Base-by-base conservation (phyloP, 2,113 vertebrate genomes). In the Macquaria ambigua region DNA sequence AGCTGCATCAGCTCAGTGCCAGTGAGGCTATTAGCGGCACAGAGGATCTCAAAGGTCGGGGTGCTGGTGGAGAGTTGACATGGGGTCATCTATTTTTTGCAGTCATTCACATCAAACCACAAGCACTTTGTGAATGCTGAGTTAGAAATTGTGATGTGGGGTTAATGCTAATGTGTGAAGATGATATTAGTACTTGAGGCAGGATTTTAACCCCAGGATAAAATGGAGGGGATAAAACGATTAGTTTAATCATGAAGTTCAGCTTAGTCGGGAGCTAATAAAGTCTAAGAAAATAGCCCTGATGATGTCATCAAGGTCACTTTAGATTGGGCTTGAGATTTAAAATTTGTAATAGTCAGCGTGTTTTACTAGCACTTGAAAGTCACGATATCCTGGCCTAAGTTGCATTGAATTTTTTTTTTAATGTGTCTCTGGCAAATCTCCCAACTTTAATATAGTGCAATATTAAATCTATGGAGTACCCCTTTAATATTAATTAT, bases 11-110 rank as follows among this genome's bases (percentile, higher is more conserved):
- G 74, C 64, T 78, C 34, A 3, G 81, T 61, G 87, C 81, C 90
- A 77, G 18, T 15, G 62, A 87, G 85, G 61, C 81, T 77, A 86
- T 89, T 85, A 86, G 67, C 68, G 21, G 84, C 77, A 61, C 53
- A 46, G 76, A 80, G 70, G 53, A 74, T 58, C 76, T 77, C 46
- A 84, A 77, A 91, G 82, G 84, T 91, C 80, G 4, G 53, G 23
- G 58, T 23, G 66, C 63, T 14, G 71, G 20, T 52, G 6, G 39
- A 41, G 61, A 37, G 83, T 20, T 71, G 58, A 86, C 64, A 50
- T 25, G 31, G 31, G 83, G 76, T 81, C 78, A 77, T 81, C 66
- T 84, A 67, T 85, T 88, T 87, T 72, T 83, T 72, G 20, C 62
- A 64, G 62, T 34, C 46, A 14, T 37, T 86, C 64, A 69, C 80